Base-by-base conservation (phyloP, 2,888 invertebrate genomes). In the Antitype chi region DNA sequence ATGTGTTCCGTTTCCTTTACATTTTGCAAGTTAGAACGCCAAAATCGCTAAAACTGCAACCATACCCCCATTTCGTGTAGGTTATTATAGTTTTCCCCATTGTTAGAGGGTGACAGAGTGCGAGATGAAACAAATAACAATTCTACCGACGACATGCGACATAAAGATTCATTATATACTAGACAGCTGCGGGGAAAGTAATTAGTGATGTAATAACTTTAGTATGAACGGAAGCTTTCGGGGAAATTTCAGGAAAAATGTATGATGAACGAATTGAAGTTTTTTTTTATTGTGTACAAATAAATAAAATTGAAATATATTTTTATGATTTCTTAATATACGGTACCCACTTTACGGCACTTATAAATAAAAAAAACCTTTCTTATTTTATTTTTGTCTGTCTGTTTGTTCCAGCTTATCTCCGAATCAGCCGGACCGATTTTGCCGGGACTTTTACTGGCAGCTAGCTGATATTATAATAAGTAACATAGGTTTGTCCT, bases 51-150 rank as follows among this genome's bases (percentile, higher is more conserved):
- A 53, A 47, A 84, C 79, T 88, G 74, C 62, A 25, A 73, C 83
- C 88, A 62, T 70, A 67, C 75, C 66, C 75, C 71, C 84, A 86
- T 89, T 86, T 89, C 89, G 84, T 74, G 8, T 71, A 89, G 90
- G 92, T 92, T 92, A 93, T 94, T 93, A 93, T 93, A 94, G 93
- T 94, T 95, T 94, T 92, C 89, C 89, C 90, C 88, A 91, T 94
- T 93, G 92, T 93, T 90, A 88, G 87, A 84, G 88, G 88, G 86
- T 87, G 86, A 86, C 77, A 70, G 87, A 78, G 79, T 77, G 81
- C 78, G 80, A 82, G 80, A 85, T 81, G 85, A 84, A 79, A 88
- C 82, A 86, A 87, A 82, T 76, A 84, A 84, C 80, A 84, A 77
- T 75, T 76, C 74, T 78, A 78, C 60, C 47, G 53, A 49, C 71